Conservation (phyloP, 2,113 vertebrate species). For the Menura novaehollandiae region DNA sequence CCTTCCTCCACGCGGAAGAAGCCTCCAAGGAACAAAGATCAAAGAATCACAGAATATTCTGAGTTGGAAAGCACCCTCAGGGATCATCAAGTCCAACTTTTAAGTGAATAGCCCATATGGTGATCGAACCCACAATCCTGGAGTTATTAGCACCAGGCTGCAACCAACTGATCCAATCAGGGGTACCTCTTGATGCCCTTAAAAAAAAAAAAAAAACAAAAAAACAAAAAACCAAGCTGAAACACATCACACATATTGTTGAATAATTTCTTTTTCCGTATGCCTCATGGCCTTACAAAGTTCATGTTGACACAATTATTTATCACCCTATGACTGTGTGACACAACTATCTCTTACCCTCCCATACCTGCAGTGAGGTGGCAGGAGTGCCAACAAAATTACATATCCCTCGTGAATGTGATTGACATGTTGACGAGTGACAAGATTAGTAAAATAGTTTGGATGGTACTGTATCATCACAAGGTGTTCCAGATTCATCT, state of each 20-base stretch:
- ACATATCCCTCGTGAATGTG: not conserved
- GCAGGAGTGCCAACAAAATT: not conserved
- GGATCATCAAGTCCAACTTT: not conserved
- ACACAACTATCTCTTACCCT: not conserved
- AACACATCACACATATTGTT: not conserved
- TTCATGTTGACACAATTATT: not conserved
- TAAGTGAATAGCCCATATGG: not conserved
- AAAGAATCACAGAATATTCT: not conserved
- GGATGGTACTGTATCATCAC: not conserved
- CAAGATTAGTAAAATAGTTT: not conserved
- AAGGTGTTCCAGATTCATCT: not conserved
- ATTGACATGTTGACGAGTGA: not conserved
- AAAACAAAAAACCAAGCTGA: not conserved
- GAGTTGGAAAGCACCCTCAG: not conserved
- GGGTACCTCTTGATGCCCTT: not conserved
- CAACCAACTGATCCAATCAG: not conserved
- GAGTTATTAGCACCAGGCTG: not conserved
- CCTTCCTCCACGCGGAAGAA: not conserved
- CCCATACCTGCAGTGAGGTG: not conserved
- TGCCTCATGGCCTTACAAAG: not conserved
- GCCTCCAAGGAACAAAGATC: not conserved
- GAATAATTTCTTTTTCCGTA: not conserved
- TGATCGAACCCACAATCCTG: not conserved
- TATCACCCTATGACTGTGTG: not conserved
- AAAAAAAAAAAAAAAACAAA: not conserved